Percentiles rank a stretch among this genome's conserved stretches.
Evolutionary conservation across 2,113 vertebrate species (phyloP).

Genomic region (Heterotilapia buettikoferi): DNA sequence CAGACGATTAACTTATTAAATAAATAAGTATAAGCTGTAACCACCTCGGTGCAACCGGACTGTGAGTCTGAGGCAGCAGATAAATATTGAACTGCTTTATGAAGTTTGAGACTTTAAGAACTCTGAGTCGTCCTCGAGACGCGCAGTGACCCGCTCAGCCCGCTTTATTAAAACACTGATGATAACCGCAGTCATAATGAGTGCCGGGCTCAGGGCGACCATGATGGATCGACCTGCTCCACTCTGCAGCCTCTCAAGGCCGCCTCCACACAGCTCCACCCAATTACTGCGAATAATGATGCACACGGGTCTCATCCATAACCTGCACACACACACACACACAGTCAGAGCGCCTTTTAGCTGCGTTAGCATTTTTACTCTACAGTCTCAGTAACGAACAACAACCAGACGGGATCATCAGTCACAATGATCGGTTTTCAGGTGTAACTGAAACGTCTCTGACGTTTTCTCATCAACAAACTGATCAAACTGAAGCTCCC

Average conservation of each 20-base stretch:
- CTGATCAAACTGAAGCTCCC: background rate
- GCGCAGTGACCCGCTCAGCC: background rate
- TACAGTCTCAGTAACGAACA: background rate
- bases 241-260: background rate
- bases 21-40: background rate
- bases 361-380: background rate
- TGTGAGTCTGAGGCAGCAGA: background rate
- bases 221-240: background rate
- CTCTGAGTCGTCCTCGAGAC: background rate
- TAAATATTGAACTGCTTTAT: background rate
- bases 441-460: background rate
- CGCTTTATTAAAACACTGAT: background rate
- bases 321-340: background rate
- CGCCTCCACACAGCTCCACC: background rate
- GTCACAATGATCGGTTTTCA: background rate
- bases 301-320: constrained; percentile 28
- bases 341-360: background rate
- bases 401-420: background rate
- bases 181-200: background rate
- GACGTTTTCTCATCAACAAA: background rate
- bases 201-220: background rate
- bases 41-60: background rate
- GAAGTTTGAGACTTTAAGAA: background rate
- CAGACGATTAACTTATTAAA: background rate
- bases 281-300: constrained; percentile 46